Evolutionary conservation across 2,797 vertebrate genomes (phyloP), one percentile per base, ranked within the genome.

Genomic region (Sandelia bainsii): DNA sequence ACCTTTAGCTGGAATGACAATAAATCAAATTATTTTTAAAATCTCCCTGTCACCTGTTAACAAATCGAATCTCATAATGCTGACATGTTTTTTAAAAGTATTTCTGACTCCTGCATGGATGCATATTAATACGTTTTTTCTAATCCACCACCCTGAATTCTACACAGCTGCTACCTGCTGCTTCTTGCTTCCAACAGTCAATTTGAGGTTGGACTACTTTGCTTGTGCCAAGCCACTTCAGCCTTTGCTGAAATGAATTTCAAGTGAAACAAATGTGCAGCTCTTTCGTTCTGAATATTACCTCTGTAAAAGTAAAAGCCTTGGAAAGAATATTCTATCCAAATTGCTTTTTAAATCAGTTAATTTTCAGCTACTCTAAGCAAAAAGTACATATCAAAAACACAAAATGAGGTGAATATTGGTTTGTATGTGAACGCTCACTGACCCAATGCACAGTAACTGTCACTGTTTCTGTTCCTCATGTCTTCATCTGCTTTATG

Each of bases 1-100:
- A 73, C 59, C 59, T 79, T 87, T 46, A 51, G 58, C 62, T 9
- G 37, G 0, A 27, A 27, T 14, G 45, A 23, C 25, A 48, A 42
- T 53, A 29, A 53, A 69, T 81, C 53, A 54, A 65, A 65, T 64
- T 22, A 17, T 27, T 59, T 32, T 51, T 20, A 29, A n/a, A 40
- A 25, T 44, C 40, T 61, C 6, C 23, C 56, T 22, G 44, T 20
- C 42, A 32, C 57, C 22, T 62, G 62, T 48, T 56, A 53, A 54
- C 44, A 59, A 72, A 64, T 62, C 5, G 8, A n/a, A 66, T 58
- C 20, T 32, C 2, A 45, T 19, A 12, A 19, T 20, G 44, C 22
- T 39, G 13, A 40, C 11, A 34, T 34, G 32, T 34, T 23, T 20
- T 25, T 32, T 5, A 12, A 52, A 63, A 23, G 42, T 27, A 7